Base-by-base conservation (phyloP, 2,113 vertebrate species). In the Myotis davidii region DNA sequence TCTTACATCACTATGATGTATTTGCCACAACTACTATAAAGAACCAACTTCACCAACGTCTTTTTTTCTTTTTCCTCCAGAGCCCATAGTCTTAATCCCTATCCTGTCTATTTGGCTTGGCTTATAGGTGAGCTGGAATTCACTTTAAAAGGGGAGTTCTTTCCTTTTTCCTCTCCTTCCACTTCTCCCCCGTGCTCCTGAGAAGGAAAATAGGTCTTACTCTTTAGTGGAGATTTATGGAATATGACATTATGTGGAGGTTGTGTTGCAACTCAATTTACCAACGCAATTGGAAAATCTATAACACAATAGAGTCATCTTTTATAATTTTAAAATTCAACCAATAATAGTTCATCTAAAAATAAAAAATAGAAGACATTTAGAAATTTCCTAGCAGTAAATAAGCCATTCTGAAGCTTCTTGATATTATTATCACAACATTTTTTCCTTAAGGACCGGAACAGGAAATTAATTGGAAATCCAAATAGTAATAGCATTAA, bases 401-500 rank as follows among this genome's bases (percentile, higher is more conserved):
- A 27, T n/a, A 92, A 59, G 67, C 50, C 29, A 76, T 85, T 94
- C 69, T 69, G 18, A 93, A 91, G 45, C 83, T 52, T 92, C 50
- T 61, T 91, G 54, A 21, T 91, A 90, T 76, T 90, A 56, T 86
- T 91, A 65, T 77, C 56, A 69, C 13, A 78, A 72, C 14, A 39
- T 86, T 88, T 85, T 85, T 85, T 37, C 50, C 74, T 83, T 86
- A 74, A 95, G 65, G 23, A 39, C 67, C 48, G 78, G 45, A 65
- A 88, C 17, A 91, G 45, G 67, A 96, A 83, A 86, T 94, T 73
- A 81, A 91, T 96, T 90, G 78, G 73, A 93, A 96, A 72, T 67
- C 69, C 85, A 87, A 95, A 89, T 91, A 32, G 25, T 67, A 74
- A 82, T 91, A 37, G n/a, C 81, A 86, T 73, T 88, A 83, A 93